These are phyloP conservation scores for Enteromius viviparus DNA, from an alignment of 2,797 vertebrate genomes.

Conservation along the genomic window DNA sequence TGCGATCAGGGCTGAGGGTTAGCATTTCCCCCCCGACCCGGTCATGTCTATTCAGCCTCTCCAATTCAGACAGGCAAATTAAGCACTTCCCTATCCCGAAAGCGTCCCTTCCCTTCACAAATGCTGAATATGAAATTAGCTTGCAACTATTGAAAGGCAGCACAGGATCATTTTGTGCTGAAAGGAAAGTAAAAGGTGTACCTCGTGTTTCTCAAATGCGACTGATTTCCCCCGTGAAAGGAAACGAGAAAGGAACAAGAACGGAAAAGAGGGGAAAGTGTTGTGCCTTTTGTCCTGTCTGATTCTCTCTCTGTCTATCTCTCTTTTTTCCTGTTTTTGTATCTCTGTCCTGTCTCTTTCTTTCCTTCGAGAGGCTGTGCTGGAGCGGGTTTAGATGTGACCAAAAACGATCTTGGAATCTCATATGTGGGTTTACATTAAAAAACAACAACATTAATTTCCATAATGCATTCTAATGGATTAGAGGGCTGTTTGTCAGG, in stretches of 20 bases:
- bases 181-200: slow-evolving; percentile 95
- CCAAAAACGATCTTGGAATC: slow-evolving; percentile 53
- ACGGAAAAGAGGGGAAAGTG: slow-evolving; percentile 29
- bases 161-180: slow-evolving; percentile 90
- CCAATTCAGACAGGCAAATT: slow-evolving; percentile 83
- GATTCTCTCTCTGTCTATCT: slow-evolving; percentile 27
- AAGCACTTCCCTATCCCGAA: slow-evolving; percentile 82
- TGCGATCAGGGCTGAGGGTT: slow-evolving; percentile 87
- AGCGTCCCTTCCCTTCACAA: slow-evolving; percentile 82
- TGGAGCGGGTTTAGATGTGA: slow-evolving; percentile 41
- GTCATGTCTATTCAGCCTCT: slow-evolving; percentile 82
- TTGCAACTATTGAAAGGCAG: slow-evolving; percentile 96
- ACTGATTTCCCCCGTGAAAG: slow-evolving; percentile 82
- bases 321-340: slow-evolving; percentile 43
- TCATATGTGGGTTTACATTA: slow-evolving; percentile 66
- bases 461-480: slow-evolving; percentile 82
- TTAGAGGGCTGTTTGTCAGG: slow-evolving; percentile 74
- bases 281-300: slow-evolving; percentile 56
- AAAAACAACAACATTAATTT: slow-evolving; percentile 74
- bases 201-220: slow-evolving; percentile 90
- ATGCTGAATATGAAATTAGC: slow-evolving; percentile 92
- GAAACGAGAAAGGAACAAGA: slow-evolving; percentile 29
- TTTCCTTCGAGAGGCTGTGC: slow-evolving; percentile 5
- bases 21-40: slow-evolving; percentile 81
- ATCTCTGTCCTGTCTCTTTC: slow-evolving; percentile 37